Percentiles rank a stretch among this genome's conserved stretches.
Conservation (phyloP, 1,140 invertebrate species). For the Nixonia krombeini region DNA sequence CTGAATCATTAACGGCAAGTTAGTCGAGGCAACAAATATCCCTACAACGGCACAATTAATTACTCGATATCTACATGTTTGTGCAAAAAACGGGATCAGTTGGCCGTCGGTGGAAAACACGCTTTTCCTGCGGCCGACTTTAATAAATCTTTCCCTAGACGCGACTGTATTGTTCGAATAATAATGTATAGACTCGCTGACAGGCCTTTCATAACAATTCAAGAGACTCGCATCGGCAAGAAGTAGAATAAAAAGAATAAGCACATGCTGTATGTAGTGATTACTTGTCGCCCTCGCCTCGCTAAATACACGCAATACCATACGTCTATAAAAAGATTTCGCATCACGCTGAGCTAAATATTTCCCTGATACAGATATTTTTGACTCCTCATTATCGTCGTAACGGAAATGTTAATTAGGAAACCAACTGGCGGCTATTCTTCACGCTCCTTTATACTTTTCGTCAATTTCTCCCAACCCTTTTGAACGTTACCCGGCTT, state of each 20-base stretch:
- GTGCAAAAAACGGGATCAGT: background rate
- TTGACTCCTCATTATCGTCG: constrained; percentile 16
- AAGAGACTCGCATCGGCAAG: background rate
- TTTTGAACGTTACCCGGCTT: too few species aligned
- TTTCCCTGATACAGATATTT: constrained; percentile 23
- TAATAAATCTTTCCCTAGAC: background rate
- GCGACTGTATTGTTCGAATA: background rate
- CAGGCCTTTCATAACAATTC: background rate
- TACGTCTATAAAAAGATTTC: constrained; percentile 40
- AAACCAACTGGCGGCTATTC: too few species aligned
- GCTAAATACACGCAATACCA: constrained; percentile 25
- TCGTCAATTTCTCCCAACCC: too few species aligned
- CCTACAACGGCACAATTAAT: background rate
- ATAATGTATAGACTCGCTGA: background rate
- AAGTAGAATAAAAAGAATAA: constrained; percentile 9
- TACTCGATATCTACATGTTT: background rate
- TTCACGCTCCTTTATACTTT: too few species aligned
- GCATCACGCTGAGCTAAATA: constrained; percentile 28
- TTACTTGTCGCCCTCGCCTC: constrained; percentile 3
- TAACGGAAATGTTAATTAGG: too few species aligned
- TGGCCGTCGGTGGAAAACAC: too few species aligned
- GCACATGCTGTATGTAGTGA: constrained; percentile 15
- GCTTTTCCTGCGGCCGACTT: background rate
- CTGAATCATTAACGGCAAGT: too few species aligned
- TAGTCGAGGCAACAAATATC: background rate